Conservation (phyloP, 2,113 vertebrate genomes). For the Tetrao urogallus region DNA sequence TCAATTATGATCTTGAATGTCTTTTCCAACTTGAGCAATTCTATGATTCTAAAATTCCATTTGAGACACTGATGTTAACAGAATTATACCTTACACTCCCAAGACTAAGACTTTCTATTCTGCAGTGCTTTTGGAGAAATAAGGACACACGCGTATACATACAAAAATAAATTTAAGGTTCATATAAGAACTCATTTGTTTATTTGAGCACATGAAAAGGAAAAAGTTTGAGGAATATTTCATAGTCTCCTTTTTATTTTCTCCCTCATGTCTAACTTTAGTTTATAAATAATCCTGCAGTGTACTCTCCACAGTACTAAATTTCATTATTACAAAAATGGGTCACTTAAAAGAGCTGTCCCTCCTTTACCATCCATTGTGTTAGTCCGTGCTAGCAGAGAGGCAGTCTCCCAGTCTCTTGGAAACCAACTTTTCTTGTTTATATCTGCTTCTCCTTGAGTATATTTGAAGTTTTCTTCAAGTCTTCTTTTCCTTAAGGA, state of each 20-base stretch:
- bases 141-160: accelerated
- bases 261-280: not conserved
- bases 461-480: not conserved
- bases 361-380: not conserved
- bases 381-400: accelerated
- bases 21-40: too few species aligned
- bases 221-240: not conserved
- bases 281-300: not conserved
- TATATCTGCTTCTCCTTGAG: not conserved
- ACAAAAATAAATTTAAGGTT: not conserved
- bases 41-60: too few species aligned
- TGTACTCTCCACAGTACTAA: not conserved
- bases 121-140: not conserved
- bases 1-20: too few species aligned
- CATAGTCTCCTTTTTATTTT: not conserved
- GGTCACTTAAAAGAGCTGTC: not conserved
- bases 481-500: not conserved
- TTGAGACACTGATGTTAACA: too few species aligned
- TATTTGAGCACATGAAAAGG: not conserved
- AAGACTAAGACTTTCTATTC: not conserved
- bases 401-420: not conserved
- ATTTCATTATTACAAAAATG: not conserved
- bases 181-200: not conserved
- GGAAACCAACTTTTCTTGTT: not conserved
- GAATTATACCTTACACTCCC: not conserved